phyloP scores from a whole-genome alignment of 2,888 invertebrate genomes.

The Strigamia transsilvanica region DNA sequence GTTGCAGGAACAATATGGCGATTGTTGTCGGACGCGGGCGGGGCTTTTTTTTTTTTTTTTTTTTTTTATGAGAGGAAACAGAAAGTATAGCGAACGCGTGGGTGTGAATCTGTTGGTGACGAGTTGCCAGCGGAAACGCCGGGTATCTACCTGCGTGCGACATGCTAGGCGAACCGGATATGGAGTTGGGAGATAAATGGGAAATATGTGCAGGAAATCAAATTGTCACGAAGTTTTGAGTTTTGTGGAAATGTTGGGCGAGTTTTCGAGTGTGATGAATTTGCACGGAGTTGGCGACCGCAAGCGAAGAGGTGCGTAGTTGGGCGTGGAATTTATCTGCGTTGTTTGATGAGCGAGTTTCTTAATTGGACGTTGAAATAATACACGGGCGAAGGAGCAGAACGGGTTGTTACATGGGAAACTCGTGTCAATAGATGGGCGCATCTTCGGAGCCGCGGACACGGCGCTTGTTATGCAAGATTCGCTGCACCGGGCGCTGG shows the following conservation, averaged over 20 bases:
- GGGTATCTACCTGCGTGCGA: background rate
- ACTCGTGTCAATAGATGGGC: background rate
- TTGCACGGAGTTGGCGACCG: background rate
- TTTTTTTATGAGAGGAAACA: too few relatives aligned
- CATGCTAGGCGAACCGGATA: too few relatives aligned
- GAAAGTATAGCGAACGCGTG: background rate
- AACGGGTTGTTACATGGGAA: background rate
- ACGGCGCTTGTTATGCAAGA: too few relatives aligned
- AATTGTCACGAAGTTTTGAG: conserved; percentile 5
- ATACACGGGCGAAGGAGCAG: background rate
- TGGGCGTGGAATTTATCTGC: background rate
- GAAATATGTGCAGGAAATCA: too few relatives aligned
- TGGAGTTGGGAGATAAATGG: too few relatives aligned
- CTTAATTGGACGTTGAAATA: conserved; percentile 14
- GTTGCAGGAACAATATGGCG: background rate
- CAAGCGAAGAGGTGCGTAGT: background rate
- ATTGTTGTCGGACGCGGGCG: background rate
- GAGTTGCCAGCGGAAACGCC: background rate
- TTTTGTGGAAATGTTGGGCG: background rate
- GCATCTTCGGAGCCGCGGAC: background rate
- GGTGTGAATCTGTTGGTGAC: background rate
- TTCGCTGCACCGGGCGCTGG: background rate
- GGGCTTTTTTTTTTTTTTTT: background rate
- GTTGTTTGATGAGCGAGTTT: conserved; percentile 3
- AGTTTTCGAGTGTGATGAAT: background rate